Evolutionary conservation across 1,140 invertebrate genomes (phyloP).

Genomic region (Brachionus manjavacas): DNA sequence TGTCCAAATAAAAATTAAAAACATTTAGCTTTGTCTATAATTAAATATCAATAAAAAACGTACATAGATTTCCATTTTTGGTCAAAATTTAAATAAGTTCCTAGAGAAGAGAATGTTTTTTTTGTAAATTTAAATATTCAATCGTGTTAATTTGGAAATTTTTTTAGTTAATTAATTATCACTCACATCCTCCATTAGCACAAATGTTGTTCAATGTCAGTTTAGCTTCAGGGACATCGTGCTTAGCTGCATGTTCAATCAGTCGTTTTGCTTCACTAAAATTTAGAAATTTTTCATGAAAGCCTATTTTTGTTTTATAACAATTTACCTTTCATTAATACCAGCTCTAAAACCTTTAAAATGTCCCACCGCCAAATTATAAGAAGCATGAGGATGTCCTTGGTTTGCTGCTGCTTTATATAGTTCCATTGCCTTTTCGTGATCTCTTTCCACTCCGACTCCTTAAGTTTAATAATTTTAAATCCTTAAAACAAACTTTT

Average conservation of each 20-base stretch:
- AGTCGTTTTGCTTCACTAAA: constrained; percentile 53
- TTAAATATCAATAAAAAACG: no score
- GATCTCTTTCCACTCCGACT: constrained; percentile 58
- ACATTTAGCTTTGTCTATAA: no score
- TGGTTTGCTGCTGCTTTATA: constrained; percentile 62
- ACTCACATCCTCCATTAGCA: constrained; percentile 48
- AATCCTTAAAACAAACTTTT: background rate
- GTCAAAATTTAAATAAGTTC: no score
- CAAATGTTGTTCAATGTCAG: constrained; percentile 53
- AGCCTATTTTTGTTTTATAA: background rate
- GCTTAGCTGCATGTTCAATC: constrained; percentile 54
- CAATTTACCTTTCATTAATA: background rate
- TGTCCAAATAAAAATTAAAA: no score
- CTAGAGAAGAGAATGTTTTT: background rate
- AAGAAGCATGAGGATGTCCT: constrained; percentile 62
- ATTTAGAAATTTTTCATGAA: background rate
- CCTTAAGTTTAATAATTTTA: constrained; percentile 44
- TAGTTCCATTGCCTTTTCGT: constrained; percentile 60
- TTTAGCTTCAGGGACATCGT: constrained; percentile 55
- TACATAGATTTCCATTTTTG: no score
- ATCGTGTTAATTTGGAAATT: background rate
- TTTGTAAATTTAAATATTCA: background rate
- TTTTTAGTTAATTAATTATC: background rate
- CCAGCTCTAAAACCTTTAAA: constrained; percentile 55
- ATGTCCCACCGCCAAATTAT: constrained; percentile 62